Evolutionary conservation across 2,113 vertebrate genomes (phyloP), one percentile per base, ranked within the genome.

Genomic region (Solea senegalensis): DNA sequence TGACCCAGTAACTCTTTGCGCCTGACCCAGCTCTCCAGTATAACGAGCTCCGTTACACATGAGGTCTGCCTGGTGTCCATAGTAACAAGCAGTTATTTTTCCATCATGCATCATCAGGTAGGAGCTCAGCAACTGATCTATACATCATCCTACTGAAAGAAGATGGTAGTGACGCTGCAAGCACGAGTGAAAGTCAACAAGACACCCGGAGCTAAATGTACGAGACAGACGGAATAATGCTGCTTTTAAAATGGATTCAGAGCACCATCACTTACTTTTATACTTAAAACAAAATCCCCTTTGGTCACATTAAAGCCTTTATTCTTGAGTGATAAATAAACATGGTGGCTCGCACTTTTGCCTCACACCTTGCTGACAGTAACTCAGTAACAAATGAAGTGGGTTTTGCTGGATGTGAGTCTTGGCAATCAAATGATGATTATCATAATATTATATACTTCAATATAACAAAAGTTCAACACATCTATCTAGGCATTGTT

Each of bases 281-380:
- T 64, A 3, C 34, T 21, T 13, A 46, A 44, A 52, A 51, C n/a
- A 58, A 53, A 69, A 51, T 51, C 13, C 34, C 67, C 49, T 81
- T 80, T 52, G 43, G 27, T 72, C 60, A 16, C 6, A 69, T 58
- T 55, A 26, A 4, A 26, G 48, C 60, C 62, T 78, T 61, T 53
- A 49, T 62, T 65, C 21, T 13, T 15, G 55, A 76, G 34, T 34
- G 34, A 34, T 34, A 34, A 34, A 34, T 34, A 6, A 4, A 34
- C 34, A 21, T 21, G 21, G 21, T 21, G 21, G 21, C 21, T 21
- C 21, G 21, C 21, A 21, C 21, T 21, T 21, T 21, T 21, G 21
- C 21, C 21, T 69, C 57, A 43, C 39, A 61, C n/a, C 54, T 43
- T 50, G 54, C 46, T 40, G 13, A 67, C 53, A 65, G 59, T 21